phyloP scores from a whole-genome alignment of 2,888 invertebrate genomes.

The Lepidonotus clava region DNA sequence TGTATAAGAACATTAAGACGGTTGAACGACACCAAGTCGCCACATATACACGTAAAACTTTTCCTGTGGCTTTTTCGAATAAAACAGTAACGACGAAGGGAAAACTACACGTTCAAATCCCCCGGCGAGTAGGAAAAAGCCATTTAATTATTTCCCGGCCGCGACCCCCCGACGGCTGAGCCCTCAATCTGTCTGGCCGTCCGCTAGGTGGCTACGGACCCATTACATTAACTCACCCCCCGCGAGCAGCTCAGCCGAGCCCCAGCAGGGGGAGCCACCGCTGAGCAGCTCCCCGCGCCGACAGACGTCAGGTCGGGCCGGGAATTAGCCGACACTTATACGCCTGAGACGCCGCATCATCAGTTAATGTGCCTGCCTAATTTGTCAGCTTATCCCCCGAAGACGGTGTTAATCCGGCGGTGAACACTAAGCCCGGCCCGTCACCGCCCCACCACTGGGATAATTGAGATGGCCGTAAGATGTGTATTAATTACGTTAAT shows the following conservation, averaged over 20 bases:
- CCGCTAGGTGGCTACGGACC: neutral
- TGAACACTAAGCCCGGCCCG: neutral
- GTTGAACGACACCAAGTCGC: too few species aligned
- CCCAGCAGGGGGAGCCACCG: slow-evolving; percentile 7
- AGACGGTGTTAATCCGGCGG: neutral
- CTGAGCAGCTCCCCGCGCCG: neutral
- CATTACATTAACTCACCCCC: slow-evolving; percentile 1
- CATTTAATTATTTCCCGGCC: neutral
- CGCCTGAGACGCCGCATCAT: neutral
- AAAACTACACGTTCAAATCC: neutral
- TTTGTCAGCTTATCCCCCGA: slow-evolving; percentile 3
- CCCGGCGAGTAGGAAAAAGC: neutral
- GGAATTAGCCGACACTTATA: neutral
- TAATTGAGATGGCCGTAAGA: neutral
- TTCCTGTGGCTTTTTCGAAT: too few species aligned
- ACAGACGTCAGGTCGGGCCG: neutral
- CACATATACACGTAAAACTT: too few species aligned
- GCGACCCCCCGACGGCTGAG: neutral
- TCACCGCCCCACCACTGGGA: neutral
- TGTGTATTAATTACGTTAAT: neutral
- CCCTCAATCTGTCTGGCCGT: too few species aligned
- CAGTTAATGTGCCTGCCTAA: neutral
- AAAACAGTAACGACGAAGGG: neutral
- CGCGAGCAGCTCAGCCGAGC: neutral
- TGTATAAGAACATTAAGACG: too few species aligned